Percentiles rank a stretch among this genome's conserved stretches.
phyloP scores from a whole-genome alignment of 2,888 invertebrate genomes.

The Apocheima hispidaria region DNA sequence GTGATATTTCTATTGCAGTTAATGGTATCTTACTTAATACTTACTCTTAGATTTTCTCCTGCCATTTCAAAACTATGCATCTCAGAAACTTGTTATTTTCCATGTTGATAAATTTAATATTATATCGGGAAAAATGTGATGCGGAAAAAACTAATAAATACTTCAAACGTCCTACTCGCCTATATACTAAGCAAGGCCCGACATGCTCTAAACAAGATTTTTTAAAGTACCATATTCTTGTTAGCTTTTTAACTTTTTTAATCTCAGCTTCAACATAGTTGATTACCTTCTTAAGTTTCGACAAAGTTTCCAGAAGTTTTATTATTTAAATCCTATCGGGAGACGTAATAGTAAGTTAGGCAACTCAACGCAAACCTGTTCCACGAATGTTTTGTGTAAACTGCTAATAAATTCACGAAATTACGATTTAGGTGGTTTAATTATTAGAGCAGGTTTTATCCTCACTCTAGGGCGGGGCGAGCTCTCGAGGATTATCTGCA shows the following conservation, averaged over 20 bases:
- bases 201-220: too few relatives aligned
- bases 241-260: neutral
- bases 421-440: constrained; percentile 11
- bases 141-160: too few relatives aligned
- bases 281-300: neutral
- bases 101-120: too few relatives aligned
- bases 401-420: constrained; percentile 18
- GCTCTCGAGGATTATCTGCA: constrained; percentile 17
- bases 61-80: too few relatives aligned
- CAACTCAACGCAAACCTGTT: constrained; percentile 10
- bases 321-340: neutral
- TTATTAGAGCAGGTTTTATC: constrained; percentile 1
- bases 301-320: constrained; percentile 1
- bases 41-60: too few relatives aligned
- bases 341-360: constrained; percentile 6
- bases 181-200: too few relatives aligned
- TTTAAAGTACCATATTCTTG: too few relatives aligned
- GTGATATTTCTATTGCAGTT: too few relatives aligned
- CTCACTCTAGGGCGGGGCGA: neutral
- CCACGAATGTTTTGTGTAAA: constrained; percentile 22
- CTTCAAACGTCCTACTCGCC: too few relatives aligned
- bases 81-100: too few relatives aligned
- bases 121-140: too few relatives aligned
- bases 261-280: neutral
- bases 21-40: too few relatives aligned